Conservation (phyloP, 92 coral and sea anemone species). For the Zoanthus sansibaricus region DNA sequence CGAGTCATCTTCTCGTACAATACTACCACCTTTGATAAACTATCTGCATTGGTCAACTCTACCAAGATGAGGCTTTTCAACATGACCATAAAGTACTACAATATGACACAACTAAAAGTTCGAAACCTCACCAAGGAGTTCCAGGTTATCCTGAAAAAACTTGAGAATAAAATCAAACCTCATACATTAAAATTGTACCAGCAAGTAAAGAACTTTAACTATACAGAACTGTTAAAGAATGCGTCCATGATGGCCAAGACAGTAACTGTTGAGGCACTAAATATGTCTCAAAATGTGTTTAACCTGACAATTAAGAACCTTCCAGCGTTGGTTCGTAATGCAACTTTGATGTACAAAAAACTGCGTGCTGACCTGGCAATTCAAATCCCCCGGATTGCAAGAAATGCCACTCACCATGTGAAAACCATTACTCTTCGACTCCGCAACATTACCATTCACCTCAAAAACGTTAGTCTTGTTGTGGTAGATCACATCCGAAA, state of each 20-base stretch:
- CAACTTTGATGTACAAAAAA: conserved; percentile 66
- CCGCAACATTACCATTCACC: conserved; percentile 64
- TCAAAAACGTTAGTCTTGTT: conserved; percentile 67
- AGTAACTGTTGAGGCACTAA: conserved; percentile 57
- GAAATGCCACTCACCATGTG: conserved; percentile 48
- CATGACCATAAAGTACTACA: conserved; percentile 71
- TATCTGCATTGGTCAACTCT: conserved; percentile 54
- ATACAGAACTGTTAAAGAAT: conserved; percentile 66
- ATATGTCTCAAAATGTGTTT: conserved; percentile 58
- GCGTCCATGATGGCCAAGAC: conserved; percentile 65
- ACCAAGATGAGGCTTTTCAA: conserved; percentile 65
- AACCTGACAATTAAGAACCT: conserved; percentile 60
- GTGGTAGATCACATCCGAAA: conserved; percentile 31
- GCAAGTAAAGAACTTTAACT: conserved; percentile 70
- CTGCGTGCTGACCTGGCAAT: conserved; percentile 48
- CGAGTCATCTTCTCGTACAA: conserved; percentile 83
- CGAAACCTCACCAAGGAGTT: conserved; percentile 72
- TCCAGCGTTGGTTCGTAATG: conserved; percentile 59
- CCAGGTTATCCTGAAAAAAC: conserved; percentile 63
- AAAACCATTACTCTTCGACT: conserved; percentile 69
- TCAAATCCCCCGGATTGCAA: conserved; percentile 19
- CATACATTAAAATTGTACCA: conserved; percentile 66
- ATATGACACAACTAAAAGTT: conserved; percentile 65
- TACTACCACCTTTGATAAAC: conserved; percentile 70
- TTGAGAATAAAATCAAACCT: conserved; percentile 79